Conservation (phyloP, 2,797 vertebrate genomes). For the Mycteria americana region DNA sequence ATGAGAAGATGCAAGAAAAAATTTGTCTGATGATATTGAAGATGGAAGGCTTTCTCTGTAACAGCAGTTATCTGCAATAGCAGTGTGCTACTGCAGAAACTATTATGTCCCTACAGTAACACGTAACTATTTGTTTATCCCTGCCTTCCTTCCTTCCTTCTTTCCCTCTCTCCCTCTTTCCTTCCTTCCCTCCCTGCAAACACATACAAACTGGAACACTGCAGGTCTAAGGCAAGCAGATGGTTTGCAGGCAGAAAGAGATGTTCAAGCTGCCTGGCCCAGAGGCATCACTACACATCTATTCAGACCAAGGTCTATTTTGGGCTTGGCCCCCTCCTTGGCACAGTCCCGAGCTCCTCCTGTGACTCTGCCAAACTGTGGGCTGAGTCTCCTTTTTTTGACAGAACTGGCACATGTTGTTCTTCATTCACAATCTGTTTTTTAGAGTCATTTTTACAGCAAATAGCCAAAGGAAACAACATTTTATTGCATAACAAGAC, state of each 20-base stretch:
- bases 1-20: background rate
- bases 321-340: conserved; percentile 28
- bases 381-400: conserved; percentile 2
- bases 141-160: background rate
- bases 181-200: background rate
- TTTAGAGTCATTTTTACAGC: conserved; percentile 15
- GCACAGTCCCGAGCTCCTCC: background rate
- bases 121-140: background rate
- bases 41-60: background rate
- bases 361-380: conserved; percentile 24
- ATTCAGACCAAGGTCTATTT: conserved; percentile 33
- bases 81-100: background rate
- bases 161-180: background rate
- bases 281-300: background rate
- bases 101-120: background rate
- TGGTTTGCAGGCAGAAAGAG: conserved; percentile 3
- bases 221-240: background rate
- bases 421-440: conserved; percentile 58
- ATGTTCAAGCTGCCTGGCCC: background rate
- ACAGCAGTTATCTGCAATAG: background rate
- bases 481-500: background rate
- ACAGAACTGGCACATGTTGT: conserved; percentile 42
- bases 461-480: conserved; percentile 27
- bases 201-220: background rate
- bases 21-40: background rate